These are phyloP conservation scores for Meloidogyne exigua DNA, from an alignment of 1,140 invertebrate genomes.

Conservation along the genomic window DNA sequence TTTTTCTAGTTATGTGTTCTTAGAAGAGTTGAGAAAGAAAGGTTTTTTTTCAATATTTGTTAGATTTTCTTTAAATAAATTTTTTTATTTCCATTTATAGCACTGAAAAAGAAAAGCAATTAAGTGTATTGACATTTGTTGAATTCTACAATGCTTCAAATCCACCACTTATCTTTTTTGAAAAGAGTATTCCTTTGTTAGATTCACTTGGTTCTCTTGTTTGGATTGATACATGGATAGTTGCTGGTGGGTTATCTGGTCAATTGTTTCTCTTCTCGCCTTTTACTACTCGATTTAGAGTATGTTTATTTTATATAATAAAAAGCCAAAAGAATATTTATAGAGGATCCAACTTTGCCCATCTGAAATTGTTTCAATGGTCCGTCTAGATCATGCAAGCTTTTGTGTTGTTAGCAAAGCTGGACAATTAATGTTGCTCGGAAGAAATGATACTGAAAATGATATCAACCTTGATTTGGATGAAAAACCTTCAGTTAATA, in stretches of 20 bases:
- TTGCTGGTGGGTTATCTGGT: slow-evolving; percentile 36
- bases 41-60: background rate
- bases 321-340: slow-evolving; percentile 20
- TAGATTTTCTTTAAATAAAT: background rate
- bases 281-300: slow-evolving; percentile 16
- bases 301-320: slow-evolving; percentile 3
- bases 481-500: background rate
- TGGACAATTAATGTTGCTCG: slow-evolving; percentile 29
- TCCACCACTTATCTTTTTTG: slow-evolving; percentile 39
- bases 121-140: slow-evolving; percentile 21
- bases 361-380: slow-evolving; percentile 28
- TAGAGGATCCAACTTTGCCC: slow-evolving; percentile 35
- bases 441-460: slow-evolving; percentile 20
- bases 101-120: background rate
- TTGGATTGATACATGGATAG: slow-evolving; percentile 39
- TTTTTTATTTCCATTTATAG: slow-evolving; percentile 2
- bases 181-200: slow-evolving; percentile 39
- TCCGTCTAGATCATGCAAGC: slow-evolving; percentile 13
- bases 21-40: background rate
- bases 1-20: slow-evolving; percentile 3
- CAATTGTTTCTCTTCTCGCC: slow-evolving; percentile 6
- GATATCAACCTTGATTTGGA: background rate
- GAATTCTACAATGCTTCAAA: slow-evolving; percentile 51
- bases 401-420: slow-evolving; percentile 26
- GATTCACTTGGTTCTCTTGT: slow-evolving; percentile 33